These are phyloP conservation scores for Papilio polyxenes DNA, from an alignment of 1,140 invertebrate species.

Conservation along the genomic window DNA sequence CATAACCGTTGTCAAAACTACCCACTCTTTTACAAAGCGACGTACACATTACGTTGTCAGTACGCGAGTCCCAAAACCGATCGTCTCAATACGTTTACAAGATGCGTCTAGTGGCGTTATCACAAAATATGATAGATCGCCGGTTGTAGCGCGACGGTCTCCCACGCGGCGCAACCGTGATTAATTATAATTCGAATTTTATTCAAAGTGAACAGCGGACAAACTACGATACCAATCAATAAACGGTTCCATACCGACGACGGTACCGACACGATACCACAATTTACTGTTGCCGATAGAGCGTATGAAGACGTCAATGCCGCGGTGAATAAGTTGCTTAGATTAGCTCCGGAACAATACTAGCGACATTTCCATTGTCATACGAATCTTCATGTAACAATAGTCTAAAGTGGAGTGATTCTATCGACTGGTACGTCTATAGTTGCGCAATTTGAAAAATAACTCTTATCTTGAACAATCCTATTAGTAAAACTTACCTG, in stretches of 20 bases:
- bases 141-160: constrained; percentile 70
- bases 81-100: constrained; percentile 71
- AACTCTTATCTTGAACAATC: constrained; percentile 40
- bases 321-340: constrained; percentile 59
- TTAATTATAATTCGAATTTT: constrained; percentile 81
- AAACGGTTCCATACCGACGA: constrained; percentile 79
- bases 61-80: constrained; percentile 64
- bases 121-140: constrained; percentile 80
- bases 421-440: constrained; percentile 40
- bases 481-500: background rate
- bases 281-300: constrained; percentile 76
- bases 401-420: constrained; percentile 52
- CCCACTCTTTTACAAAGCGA: constrained; percentile 48
- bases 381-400: constrained; percentile 57
- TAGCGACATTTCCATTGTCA: constrained; percentile 65
- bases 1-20: constrained; percentile 37
- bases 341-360: constrained; percentile 70
- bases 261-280: constrained; percentile 75
- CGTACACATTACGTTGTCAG: constrained; percentile 59
- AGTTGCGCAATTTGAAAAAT: constrained; percentile 34
- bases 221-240: constrained; percentile 80
- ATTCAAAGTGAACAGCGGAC: constrained; percentile 80
- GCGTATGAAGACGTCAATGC: constrained; percentile 76
- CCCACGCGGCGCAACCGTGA: constrained; percentile 76
- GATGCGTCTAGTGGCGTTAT: constrained; percentile 77